A percentile compares a stretch with the other conserved stretches of the same genome.
Conservation (phyloP, 1,140 invertebrate genomes). For the Heliconius hermathena region DNA sequence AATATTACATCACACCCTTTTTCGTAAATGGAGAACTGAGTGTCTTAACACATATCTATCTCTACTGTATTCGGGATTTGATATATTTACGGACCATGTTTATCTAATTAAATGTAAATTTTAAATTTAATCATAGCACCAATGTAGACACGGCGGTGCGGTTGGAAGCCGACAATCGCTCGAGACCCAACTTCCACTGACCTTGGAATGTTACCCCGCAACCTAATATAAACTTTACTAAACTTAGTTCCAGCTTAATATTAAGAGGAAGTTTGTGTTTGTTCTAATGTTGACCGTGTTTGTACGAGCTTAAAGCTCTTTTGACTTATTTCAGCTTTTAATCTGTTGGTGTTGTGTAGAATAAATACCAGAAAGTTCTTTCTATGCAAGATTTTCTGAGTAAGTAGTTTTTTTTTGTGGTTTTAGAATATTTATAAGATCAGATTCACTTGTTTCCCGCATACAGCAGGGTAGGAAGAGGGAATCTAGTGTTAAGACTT, state of each 20-base stretch:
- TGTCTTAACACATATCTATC: no score
- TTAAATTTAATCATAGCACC: constrained; percentile 15
- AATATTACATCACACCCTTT: no score
- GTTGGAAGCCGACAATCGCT: constrained; percentile 25
- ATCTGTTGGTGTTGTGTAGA: background rate
- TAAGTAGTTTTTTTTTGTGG: background rate
- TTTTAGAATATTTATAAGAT: background rate
- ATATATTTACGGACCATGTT: background rate
- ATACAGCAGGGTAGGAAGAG: no score
- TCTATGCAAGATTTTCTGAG: background rate
- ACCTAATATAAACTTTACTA: constrained; percentile 34
- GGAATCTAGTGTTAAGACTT: no score
- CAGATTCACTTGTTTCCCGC: no score
- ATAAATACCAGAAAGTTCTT: background rate
- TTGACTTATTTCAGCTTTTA: constrained; percentile 3
- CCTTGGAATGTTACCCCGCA: constrained; percentile 33
- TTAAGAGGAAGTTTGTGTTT: constrained; percentile 26
- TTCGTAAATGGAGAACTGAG: no score
- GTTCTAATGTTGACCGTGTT: constrained; percentile 25
- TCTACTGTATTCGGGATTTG: no score
- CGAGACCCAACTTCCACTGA: constrained; percentile 35
- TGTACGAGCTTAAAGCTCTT: constrained; percentile 2
- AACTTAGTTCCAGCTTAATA: constrained; percentile 35
- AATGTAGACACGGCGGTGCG: background rate
- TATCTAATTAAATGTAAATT: constrained; percentile 18